Evolutionary conservation across 2,888 invertebrate species (phyloP).

Genomic region (Entomobrya multifasciata): DNA sequence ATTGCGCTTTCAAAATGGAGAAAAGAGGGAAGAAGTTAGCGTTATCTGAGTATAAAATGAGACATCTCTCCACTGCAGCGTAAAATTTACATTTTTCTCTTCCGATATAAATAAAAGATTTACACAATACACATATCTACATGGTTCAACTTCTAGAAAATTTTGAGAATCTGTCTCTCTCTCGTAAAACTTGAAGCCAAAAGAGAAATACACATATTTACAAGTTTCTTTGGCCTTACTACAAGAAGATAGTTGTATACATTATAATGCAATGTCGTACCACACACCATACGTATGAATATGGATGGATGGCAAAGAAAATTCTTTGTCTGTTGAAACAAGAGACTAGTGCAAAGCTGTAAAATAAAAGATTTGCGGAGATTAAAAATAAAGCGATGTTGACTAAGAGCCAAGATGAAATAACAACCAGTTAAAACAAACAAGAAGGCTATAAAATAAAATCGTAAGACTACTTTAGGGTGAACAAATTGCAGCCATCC

Average conservation of each 20-base stretch:
- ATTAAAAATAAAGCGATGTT: slow-evolving; percentile 77
- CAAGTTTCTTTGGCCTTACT: background rate
- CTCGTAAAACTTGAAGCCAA: background rate
- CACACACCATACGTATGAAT: slow-evolving; percentile 17
- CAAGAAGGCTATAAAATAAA: slow-evolving; percentile 69
- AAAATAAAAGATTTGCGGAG: slow-evolving; percentile 63
- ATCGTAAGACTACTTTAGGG: slow-evolving; percentile 54
- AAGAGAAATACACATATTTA: background rate
- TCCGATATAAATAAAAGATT: background rate
- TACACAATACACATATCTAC: too few relatives aligned
- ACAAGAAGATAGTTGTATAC: background rate
- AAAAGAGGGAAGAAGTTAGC: slow-evolving; percentile 52
- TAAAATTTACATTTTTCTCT: slow-evolving; percentile 61
- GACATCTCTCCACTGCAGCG: slow-evolving; percentile 45
- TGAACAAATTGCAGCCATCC: slow-evolving; percentile 59
- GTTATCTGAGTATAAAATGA: slow-evolving; percentile 57
- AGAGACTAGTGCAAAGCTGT: slow-evolving; percentile 35
- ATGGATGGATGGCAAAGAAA: slow-evolving; percentile 26
- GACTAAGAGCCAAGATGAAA: slow-evolving; percentile 74
- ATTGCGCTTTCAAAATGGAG: slow-evolving; percentile 28
- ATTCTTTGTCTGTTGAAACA: slow-evolving; percentile 42
- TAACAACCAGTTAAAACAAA: slow-evolving; percentile 66
- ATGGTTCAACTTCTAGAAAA: too few relatives aligned
- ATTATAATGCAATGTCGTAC: background rate
- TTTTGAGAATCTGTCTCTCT: too few relatives aligned